Evolutionary conservation across 2,797 vertebrate genomes (phyloP), one percentile per base, ranked within the genome.

Genomic region (Bradypodion pumilum): DNA sequence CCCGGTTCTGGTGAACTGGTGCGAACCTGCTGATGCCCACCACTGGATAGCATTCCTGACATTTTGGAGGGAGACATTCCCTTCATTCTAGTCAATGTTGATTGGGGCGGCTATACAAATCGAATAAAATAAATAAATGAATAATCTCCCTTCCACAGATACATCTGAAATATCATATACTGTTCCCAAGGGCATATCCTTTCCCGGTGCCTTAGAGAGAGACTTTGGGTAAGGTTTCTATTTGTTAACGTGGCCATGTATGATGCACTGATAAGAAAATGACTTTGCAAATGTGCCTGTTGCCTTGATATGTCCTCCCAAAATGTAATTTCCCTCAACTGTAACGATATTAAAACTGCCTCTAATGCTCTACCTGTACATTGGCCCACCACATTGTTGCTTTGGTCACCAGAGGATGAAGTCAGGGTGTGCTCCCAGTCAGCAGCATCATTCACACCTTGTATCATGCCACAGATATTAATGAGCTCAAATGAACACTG

Each of bases 391-490:
- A 97, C 90, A 3, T 97, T 97, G 87, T 97, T 95, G 88, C 97
- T 97, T 68, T 91, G 93, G 52, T 89, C 78, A 23, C 83, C 86
- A 1, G 88, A 89, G 6, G 79, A n/a, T n/a, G n/a, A 89, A 82
- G 95, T 92, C 83, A 94, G 79, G 2, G 87, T 85, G 35, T 94
- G 96, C 52, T 95, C 82, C 97, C 97, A 97, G 73, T 97, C 95
- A 0, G 77, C 94, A 74, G 96, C 94, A 2, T 97, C 96, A 5
- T 72, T 87, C 79, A 91, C 88, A 16, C 91, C 85, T 87, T 97
- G 97, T 85, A 98, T 96, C 97, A 97, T 97, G 52, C 97, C 97
- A 76, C 97, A 98, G 81, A 97, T 95, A 90, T 93, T 97, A 86
- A 94, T 89, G 27, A 93, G 93, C 87, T 98, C 97, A 95, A 98